Evolutionary conservation across 2,113 vertebrate genomes (phyloP), one percentile per base, ranked within the genome.

Genomic region (Protobothrops flavoviridis): DNA sequence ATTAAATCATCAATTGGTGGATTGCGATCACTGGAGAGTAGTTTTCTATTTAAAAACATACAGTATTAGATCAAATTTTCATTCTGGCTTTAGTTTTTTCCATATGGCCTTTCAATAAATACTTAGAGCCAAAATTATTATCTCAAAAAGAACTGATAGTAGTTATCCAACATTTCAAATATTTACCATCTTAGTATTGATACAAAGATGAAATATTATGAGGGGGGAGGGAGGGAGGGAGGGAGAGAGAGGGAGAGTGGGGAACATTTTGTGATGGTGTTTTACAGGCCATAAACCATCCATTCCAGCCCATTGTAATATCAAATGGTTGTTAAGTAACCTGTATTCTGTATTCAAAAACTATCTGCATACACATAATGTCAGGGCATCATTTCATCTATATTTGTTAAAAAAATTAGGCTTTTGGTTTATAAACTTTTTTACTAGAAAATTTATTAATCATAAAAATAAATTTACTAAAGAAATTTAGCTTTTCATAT

Each of bases 1-100:
- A 99, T 99, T 96, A 99, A 98, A 96, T 99, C 99, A 33, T 99
- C 99, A 81, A 99, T 99, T 89, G 99, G 99, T 96, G 99, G 99
- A 95, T 99, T 99, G 93, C 99, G 99, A 97, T 99, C 99, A 96
- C 99, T 99, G 95, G 99, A 99, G 94, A 99, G 98, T 97, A 99
- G 98, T 95, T 99, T 99, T 97, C 99, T 99, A 93, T 61, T 89
- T 24, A 92, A 20, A 94, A 94, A 96, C 93, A 94, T 50, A 53
- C 43, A 24, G 3, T 93, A 96, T 89, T 23, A 94, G 85, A 29
- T 0, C 92, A 61, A 26, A 81, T 24, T 91, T 81, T 90, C 26
- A 2, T 90, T 3, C 26, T 0, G 56, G 52, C n/a, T n/a, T 89
- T 43, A 61, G 85, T 11, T n/a, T 17, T n/a, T 45, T 52, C 17